Conservation (phyloP, 2,113 vertebrate genomes). For the Vireo altiloquus region DNA sequence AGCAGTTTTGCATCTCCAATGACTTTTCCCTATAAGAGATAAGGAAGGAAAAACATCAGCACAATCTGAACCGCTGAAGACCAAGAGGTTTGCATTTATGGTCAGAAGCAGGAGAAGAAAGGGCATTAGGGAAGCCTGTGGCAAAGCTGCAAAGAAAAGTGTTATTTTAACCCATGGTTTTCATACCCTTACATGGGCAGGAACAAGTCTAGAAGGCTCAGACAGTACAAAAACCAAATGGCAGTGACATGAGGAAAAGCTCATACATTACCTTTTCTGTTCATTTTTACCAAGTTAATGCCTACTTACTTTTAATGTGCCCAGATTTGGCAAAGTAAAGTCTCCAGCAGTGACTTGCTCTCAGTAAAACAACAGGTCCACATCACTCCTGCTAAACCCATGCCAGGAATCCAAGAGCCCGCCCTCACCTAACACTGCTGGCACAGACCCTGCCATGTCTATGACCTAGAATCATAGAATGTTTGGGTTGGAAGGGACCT, state of each 20-base stretch:
- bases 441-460: fast-evolving
- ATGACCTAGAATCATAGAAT: not conserved
- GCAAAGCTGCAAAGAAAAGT: not conserved
- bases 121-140: not conserved
- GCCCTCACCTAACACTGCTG: not conserved
- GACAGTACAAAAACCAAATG: not conserved
- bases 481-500: not conserved
- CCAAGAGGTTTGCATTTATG: not conserved
- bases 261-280: not conserved
- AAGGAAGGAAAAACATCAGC: slow-evolving; percentile 5
- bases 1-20: slow-evolving; percentile 54
- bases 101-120: not conserved
- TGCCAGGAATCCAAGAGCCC: not conserved
- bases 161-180: not conserved
- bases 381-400: not conserved
- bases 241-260: not conserved
- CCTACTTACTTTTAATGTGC: not conserved
- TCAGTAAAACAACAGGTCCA: not conserved
- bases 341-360: not conserved
- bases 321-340: not conserved
- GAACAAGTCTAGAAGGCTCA: not conserved
- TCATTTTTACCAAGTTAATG: not conserved
- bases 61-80: not conserved
- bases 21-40: slow-evolving; percentile 51
- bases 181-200: not conserved